Evolutionary conservation across 1,140 invertebrate species (phyloP).

Genomic region (Sycophaga agraensis): DNA sequence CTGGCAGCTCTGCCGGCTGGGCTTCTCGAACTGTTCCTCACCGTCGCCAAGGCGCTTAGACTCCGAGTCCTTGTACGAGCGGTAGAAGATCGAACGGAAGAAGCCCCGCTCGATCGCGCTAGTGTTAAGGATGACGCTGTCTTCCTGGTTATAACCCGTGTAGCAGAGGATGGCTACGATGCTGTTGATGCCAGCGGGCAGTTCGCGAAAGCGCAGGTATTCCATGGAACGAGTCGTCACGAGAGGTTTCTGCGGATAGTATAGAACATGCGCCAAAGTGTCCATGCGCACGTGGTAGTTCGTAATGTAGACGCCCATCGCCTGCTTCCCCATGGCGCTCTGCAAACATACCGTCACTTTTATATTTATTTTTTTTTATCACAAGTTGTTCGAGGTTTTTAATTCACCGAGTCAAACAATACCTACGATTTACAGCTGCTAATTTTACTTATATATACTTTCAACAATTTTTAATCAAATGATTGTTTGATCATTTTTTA

Average conservation of each 20-base stretch:
- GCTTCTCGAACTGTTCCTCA: constrained; percentile 98
- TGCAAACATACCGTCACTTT: no score
- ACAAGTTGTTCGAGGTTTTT: no score
- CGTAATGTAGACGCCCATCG: constrained; percentile 99
- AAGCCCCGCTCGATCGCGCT: constrained; percentile 97
- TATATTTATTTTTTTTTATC: no score
- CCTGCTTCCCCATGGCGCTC: constrained; percentile 99
- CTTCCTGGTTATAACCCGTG: constrained; percentile 98
- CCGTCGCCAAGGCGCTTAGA: constrained; percentile 89
- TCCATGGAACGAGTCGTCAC: constrained; percentile 98
- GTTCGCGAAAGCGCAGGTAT: constrained; percentile 91
- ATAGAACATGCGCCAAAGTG: constrained; percentile 94
- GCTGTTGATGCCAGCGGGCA: constrained; percentile 95
- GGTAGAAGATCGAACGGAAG: constrained; percentile 96
- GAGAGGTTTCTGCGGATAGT: constrained; percentile 97
- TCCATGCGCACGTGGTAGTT: constrained; percentile 99
- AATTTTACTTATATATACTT: no score
- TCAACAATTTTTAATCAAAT: no score
- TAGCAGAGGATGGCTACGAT: constrained; percentile 99
- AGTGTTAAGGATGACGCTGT: constrained; percentile 96
- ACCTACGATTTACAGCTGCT: no score
- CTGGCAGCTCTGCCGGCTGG: constrained; percentile 85
- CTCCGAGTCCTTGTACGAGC: constrained; percentile 96
- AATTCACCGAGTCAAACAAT: no score
- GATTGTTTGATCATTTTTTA: no score